phyloP scores from a whole-genome alignment of 1,140 invertebrate genomes.

The Penaeus chinensis region DNA sequence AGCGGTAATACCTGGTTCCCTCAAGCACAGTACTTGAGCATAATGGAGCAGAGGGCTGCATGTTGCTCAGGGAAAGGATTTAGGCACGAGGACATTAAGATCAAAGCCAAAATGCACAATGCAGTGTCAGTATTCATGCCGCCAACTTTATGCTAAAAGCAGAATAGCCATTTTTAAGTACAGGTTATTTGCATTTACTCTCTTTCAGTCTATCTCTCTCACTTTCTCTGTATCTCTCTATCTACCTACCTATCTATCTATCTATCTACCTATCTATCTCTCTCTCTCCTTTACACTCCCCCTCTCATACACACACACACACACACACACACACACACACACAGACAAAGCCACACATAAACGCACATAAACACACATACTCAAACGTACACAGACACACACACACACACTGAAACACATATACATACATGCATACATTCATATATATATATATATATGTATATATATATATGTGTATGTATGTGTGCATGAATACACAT shows the following conservation, averaged over 20 bases:
- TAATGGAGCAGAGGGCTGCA: too few relatives aligned
- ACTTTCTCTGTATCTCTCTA: neutral
- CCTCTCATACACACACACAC: neutral
- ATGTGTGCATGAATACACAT: neutral
- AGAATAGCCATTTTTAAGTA: neutral
- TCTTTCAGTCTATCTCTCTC: slow-evolving; percentile 2
- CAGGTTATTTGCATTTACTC: neutral
- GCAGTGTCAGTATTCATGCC: too few relatives aligned
- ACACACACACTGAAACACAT: neutral
- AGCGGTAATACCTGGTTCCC: too few relatives aligned
- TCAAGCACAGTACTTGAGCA: too few relatives aligned
- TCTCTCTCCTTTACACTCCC: neutral
- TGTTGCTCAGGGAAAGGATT: too few relatives aligned
- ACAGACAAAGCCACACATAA: neutral
- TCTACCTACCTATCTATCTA: neutral
- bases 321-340: neutral
- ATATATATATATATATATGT: neutral
- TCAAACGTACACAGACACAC: neutral
- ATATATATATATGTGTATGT: neutral
- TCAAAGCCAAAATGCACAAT: too few relatives aligned
- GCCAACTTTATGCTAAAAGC: too few relatives aligned
- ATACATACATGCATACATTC: slow-evolving; percentile 4
- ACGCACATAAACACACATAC: neutral
- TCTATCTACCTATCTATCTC: neutral
- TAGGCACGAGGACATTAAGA: too few relatives aligned